phyloP scores from a whole-genome alignment of 2,888 invertebrate species.

The Sclerodermus sp. region DNA sequence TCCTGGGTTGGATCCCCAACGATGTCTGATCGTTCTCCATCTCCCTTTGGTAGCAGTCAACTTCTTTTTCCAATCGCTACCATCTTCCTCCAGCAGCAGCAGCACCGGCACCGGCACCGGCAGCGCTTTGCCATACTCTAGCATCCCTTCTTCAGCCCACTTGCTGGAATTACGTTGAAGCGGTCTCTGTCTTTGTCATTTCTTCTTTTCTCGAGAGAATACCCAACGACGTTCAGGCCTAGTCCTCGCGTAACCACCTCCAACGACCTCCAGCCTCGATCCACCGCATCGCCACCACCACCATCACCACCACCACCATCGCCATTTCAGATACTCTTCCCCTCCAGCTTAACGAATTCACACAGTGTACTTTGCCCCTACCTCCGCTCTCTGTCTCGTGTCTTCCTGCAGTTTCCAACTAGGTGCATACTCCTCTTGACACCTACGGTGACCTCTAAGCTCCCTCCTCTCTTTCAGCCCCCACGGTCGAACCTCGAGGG shows the following conservation, averaged over 20 bases:
- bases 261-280: not conserved
- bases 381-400: not conserved
- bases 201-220: no score
- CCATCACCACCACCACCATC: not conserved
- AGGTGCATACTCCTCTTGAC: no score
- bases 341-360: not conserved
- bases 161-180: not conserved
- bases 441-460: no score
- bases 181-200: no score
- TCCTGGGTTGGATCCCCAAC: not conserved
- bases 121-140: not conserved
- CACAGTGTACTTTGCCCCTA: not conserved
- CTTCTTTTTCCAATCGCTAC: conserved; percentile 8
- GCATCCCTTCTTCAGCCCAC: not conserved
- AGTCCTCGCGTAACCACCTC: not conserved
- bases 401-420: no score
- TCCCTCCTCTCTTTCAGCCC: no score
- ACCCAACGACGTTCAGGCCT: no score
- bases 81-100: no score
- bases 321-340: not conserved
- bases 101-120: no score
- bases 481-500: no score
- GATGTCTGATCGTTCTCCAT: no score
- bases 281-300: not conserved
- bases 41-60: conserved; percentile 2